Percentiles rank a stretch among this genome's conserved stretches.
Conservation (phyloP, 92 coral and sea anemone genomes). For the Porites divaricata region DNA sequence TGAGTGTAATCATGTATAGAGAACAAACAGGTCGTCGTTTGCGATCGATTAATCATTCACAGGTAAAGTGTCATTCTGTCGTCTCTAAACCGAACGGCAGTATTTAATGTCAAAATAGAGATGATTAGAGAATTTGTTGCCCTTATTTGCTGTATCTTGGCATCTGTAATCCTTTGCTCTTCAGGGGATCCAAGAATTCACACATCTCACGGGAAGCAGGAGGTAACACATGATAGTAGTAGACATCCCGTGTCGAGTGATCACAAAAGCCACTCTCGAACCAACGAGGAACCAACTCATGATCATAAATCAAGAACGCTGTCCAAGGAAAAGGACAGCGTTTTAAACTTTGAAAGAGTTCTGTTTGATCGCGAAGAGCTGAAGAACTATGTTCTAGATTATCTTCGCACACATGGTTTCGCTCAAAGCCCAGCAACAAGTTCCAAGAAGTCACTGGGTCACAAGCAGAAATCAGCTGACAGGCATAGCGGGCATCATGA, state of each 20-base stretch:
- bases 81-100: background rate
- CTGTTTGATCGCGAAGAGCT: constrained; percentile 38
- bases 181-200: constrained; percentile 6
- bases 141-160: background rate
- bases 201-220: background rate
- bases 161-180: background rate
- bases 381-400: constrained; percentile 37
- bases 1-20: constrained; percentile 14
- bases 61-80: background rate
- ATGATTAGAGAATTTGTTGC: background rate
- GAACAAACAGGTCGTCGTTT: constrained; percentile 2
- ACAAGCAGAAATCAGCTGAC: background rate
- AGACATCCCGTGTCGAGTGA: background rate
- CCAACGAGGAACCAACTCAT: background rate
- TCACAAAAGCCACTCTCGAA: background rate
- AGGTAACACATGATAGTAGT: background rate
- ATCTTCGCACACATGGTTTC: constrained; percentile 23
- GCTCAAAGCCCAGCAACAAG: background rate
- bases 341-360: constrained; percentile 15
- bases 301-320: background rate
- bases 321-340: constrained; percentile 10
- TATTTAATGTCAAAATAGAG: background rate
- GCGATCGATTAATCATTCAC: constrained; percentile 21
- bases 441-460: background rate
- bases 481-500: background rate